Conservation (phyloP, 2,797 vertebrate genomes). For the Sebastes itinus region DNA sequence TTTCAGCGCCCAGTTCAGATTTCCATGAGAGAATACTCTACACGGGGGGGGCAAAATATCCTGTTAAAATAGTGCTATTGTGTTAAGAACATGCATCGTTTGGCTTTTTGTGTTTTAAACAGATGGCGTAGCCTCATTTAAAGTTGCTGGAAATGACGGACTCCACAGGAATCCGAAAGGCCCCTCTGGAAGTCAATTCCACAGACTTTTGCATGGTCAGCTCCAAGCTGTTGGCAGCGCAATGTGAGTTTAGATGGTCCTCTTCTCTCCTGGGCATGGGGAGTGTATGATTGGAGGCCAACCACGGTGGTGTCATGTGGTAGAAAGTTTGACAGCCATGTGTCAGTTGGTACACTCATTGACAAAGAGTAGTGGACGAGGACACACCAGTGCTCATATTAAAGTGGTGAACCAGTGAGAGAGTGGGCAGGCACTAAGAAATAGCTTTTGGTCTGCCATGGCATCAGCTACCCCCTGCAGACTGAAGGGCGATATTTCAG, state of each 20-base stretch:
- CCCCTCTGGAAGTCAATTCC: conserved; percentile 26
- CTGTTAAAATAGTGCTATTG: background rate
- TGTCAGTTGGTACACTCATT: conserved; percentile 12
- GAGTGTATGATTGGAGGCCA: conserved; percentile 38
- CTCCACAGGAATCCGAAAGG: conserved; percentile 28
- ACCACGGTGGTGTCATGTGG: conserved; percentile 14
- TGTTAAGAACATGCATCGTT: conserved; percentile 20
- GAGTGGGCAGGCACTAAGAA: background rate
- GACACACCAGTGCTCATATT: conserved; percentile 19
- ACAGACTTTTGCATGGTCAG: conserved; percentile 28
- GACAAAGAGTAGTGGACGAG: background rate
- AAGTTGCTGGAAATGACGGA: conserved; percentile 34
- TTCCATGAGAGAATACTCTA: background rate
- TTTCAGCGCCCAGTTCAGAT: background rate
- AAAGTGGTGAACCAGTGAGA: conserved; percentile 11
- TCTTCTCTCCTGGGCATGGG: conserved; percentile 11
- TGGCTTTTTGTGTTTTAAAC: conserved; percentile 42
- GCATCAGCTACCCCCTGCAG: conserved; percentile 7
- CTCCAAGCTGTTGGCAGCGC: conserved; percentile 49
- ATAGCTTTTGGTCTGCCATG: conserved; percentile 18
- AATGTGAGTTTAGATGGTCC: conserved; percentile 5
- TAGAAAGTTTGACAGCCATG: conserved; percentile 35
- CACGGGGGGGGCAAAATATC: background rate
- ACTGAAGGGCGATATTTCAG: conserved; percentile 22
- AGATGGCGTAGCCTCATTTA: conserved; percentile 57